phyloP scores from a whole-genome alignment of 2,888 invertebrate species.

The Dysmachus trigonus region DNA sequence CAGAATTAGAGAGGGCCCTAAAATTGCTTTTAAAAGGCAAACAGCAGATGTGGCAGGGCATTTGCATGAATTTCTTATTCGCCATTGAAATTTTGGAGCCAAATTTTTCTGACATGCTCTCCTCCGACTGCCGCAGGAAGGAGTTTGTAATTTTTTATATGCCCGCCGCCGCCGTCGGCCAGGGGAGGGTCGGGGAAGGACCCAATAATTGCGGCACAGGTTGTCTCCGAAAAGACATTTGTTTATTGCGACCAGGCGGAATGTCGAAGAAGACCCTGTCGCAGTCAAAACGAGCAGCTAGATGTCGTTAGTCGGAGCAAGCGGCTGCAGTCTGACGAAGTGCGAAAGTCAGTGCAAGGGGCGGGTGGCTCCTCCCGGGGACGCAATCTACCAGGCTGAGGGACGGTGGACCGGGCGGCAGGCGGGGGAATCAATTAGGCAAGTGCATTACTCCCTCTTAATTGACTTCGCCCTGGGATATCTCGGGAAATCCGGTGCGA shows the following conservation, averaged over 20 bases:
- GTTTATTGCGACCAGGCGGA: background rate
- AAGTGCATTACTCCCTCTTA: constrained; percentile 18
- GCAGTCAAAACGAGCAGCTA: background rate
- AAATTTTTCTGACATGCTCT: constrained; percentile 48
- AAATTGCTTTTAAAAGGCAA: constrained; percentile 51
- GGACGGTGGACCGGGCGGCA: background rate
- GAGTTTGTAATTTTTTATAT: constrained; percentile 32
- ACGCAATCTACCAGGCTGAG: background rate
- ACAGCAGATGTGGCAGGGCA: constrained; percentile 50
- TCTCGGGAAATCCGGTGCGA: background rate
- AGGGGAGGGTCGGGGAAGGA: background rate
- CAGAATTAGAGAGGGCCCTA: constrained; percentile 49
- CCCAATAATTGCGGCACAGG: constrained; percentile 27
- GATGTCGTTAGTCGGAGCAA: background rate
- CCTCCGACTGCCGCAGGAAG: constrained; percentile 7
- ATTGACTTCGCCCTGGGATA: constrained; percentile 2
- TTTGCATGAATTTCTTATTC: constrained; percentile 51
- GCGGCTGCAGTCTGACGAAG: background rate
- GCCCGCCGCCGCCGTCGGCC: background rate
- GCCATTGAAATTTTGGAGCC: constrained; percentile 48
- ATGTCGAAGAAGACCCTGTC: background rate
- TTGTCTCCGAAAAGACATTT: constrained; percentile 6
- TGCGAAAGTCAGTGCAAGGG: background rate
- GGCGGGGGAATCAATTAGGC: constrained; percentile 5
- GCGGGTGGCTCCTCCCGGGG: background rate